Percentiles rank a stretch among this genome's conserved stretches.
Conservation (phyloP, 1,140 invertebrate genomes). For the Meteorus sp. region DNA sequence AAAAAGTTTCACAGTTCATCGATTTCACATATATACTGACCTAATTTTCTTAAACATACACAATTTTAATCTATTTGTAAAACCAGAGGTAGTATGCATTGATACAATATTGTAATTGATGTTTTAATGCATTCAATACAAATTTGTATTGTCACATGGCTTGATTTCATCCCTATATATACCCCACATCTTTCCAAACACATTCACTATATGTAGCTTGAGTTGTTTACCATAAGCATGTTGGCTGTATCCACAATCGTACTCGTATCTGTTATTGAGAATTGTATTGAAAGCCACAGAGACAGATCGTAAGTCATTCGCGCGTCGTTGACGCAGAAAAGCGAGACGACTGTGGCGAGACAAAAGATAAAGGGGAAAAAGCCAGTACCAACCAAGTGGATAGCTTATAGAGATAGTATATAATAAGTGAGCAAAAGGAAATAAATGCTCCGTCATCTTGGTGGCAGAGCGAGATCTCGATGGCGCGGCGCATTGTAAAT, state of each 20-base stretch:
- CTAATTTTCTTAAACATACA: too few species aligned
- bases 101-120: too few species aligned
- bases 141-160: too few species aligned
- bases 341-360: constrained; percentile 20
- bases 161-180: too few species aligned
- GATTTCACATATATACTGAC: too few species aligned
- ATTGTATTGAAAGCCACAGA: constrained; percentile 1
- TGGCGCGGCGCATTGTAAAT: constrained; percentile 14
- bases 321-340: constrained; percentile 34
- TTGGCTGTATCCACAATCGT: constrained; percentile 23
- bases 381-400: not conserved
- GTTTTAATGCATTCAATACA: too few species aligned
- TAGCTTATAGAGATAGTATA: not conserved
- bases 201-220: too few species aligned
- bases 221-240: constrained; percentile 20
- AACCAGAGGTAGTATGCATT: too few species aligned
- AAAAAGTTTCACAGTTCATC: too few species aligned
- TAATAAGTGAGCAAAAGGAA: not conserved
- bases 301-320: constrained; percentile 32
- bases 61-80: too few species aligned
- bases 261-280: constrained; percentile 13
- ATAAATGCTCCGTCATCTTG: not conserved
- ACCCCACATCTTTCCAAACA: too few species aligned
- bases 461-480: constrained; percentile 17
- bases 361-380: constrained; percentile 16